A percentile compares a stretch with the other conserved stretches of the same genome.
Evolutionary conservation across 2,797 vertebrate genomes (phyloP).

Genomic region (Schizopygopsis malacanthus): DNA sequence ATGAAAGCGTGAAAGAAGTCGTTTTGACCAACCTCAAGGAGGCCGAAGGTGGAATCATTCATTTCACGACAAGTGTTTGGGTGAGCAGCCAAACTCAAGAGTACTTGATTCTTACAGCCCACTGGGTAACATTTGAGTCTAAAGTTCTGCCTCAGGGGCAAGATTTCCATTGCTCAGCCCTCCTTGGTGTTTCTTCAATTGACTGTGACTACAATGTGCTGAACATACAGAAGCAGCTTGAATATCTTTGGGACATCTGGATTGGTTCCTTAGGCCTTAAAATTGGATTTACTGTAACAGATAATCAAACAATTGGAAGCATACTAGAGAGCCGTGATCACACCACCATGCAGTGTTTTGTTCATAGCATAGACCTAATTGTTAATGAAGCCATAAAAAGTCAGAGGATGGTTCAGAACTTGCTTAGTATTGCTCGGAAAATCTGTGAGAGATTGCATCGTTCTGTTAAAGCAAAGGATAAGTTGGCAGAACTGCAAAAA

Average conservation of each 20-base stretch:
- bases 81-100: slow-evolving; percentile 95
- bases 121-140: slow-evolving; percentile 94
- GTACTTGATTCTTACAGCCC: slow-evolving; percentile 94
- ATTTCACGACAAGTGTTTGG: slow-evolving; percentile 97
- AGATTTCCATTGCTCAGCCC: slow-evolving; percentile 94
- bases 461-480: slow-evolving; percentile 90
- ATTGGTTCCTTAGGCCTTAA: slow-evolving; percentile 91
- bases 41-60: slow-evolving; percentile 91
- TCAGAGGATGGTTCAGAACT: slow-evolving; percentile 96
- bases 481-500: slow-evolving; percentile 88
- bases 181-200: slow-evolving; percentile 90
- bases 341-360: slow-evolving; percentile 91
- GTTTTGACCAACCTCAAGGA: slow-evolving; percentile 92
- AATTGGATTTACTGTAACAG: slow-evolving; percentile 93
- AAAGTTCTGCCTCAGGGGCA: slow-evolving; percentile 87
- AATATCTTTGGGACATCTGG: slow-evolving; percentile 97
- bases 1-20: slow-evolving; percentile 89
- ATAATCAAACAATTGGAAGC: slow-evolving; percentile 86
- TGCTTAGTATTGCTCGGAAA: slow-evolving; percentile 93
- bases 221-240: slow-evolving; percentile 93
- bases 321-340: slow-evolving; percentile 89
- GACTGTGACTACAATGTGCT: slow-evolving; percentile 91
- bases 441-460: slow-evolving; percentile 94
- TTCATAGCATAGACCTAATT: slow-evolving; percentile 91
- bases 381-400: slow-evolving; percentile 98